Base-by-base conservation (phyloP, 1,140 invertebrate genomes). In the Hyles vespertilio region DNA sequence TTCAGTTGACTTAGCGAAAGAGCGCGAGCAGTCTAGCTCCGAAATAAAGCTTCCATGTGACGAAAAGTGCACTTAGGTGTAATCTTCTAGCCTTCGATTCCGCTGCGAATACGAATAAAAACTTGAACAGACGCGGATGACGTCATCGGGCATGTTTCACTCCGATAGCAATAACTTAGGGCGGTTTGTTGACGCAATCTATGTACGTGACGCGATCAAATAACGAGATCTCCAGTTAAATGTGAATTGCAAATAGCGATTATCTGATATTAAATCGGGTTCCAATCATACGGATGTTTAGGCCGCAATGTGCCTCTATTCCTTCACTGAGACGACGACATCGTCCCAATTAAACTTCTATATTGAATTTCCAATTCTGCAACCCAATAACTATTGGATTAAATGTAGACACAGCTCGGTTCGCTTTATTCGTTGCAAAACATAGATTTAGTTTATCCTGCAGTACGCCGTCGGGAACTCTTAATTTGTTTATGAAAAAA, bases 221-320 rank as follows among this genome's bases (percentile, higher is more conserved):
- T 22, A 5, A 48, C 46, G 12, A 48, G n/a, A 48, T 5, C n/a
- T 11, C 46, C 46, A 10, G 12, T 48, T 48, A 11, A 45, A 59
- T 58, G 60, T 56, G 73, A 78, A 75, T 78, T 78, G 72, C 72
- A 73, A 78, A 78, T 78, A 45, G 63, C 51, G 67, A 67, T 70
- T 67, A 65, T 71, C 65, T 56, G 56, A 67, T 60, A 70, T 60
- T 61, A 58, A 70, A 66, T 44, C 61, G 61, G 57, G 43, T 70
- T 69, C 57, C 67, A 75, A 72, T 74, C 67, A 72, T 46, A 73
- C 69, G 65, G 63, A 44, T 62, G 65, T 65, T 77, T 65, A 74
- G 70, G 60, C 56, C 64, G 69, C 72, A 75, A 69, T 69, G 61
- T 58, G 61, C 51, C 54, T 54, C 62, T 53, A 45, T 59, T 69